Conservation (phyloP, 2,797 vertebrate genomes). For the Micropoecilia bifurca region DNA sequence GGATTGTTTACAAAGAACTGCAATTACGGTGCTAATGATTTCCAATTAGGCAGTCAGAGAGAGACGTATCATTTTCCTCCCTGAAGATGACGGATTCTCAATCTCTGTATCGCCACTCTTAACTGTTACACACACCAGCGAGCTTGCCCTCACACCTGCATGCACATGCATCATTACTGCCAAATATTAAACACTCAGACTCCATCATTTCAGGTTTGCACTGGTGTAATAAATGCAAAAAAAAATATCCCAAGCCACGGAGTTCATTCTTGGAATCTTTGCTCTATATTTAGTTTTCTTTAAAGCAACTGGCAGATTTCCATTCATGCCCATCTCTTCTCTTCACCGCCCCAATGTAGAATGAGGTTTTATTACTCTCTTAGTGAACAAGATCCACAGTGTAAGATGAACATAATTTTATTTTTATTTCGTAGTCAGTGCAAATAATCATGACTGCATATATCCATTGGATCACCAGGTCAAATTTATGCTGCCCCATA, state of each 20-base stretch:
- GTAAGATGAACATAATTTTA: slow-evolving; percentile 33
- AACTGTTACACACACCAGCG: slow-evolving; percentile 23
- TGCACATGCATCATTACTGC: slow-evolving; percentile 39
- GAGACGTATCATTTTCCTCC: slow-evolving; percentile 11
- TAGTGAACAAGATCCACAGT: slow-evolving; percentile 14
- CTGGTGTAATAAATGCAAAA: slow-evolving; percentile 39
- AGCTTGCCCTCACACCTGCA: slow-evolving; percentile 37
- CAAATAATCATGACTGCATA: slow-evolving; percentile 18
- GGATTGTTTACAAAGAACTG: slow-evolving; percentile 19
- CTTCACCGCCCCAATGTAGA: slow-evolving; percentile 24
- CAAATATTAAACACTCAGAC: slow-evolving; percentile 19
- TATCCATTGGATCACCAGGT: slow-evolving; percentile 37
- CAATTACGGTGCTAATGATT: slow-evolving; percentile 6
- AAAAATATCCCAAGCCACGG: slow-evolving; percentile 28
- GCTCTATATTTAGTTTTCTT: slow-evolving; percentile 40
- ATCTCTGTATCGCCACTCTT: background rate
- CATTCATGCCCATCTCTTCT: slow-evolving; percentile 3
- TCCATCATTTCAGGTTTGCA: slow-evolving; percentile 43
- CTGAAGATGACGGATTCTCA: slow-evolving; percentile 6
- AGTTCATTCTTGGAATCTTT: slow-evolving; percentile 31
- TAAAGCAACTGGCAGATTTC: slow-evolving; percentile 32
- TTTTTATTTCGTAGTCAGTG: slow-evolving; percentile 21
- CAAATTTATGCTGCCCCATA: slow-evolving; percentile 15
- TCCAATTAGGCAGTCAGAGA: slow-evolving; percentile 30
- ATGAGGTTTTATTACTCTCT: slow-evolving; percentile 16